Evolutionary conservation across 2,888 invertebrate genomes (phyloP).

Genomic region (Caenorhabditis angaria): DNA sequence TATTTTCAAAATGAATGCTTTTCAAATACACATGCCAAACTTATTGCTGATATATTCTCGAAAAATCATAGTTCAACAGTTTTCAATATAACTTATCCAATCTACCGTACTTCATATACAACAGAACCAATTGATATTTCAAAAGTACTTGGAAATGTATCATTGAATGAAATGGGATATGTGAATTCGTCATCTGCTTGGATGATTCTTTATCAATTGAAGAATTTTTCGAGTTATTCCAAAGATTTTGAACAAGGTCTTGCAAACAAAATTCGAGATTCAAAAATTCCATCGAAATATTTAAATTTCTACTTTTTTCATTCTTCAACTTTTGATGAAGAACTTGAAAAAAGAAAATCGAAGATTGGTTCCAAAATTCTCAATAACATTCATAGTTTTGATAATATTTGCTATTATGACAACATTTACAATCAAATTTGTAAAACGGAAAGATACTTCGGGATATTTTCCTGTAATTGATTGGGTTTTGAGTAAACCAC

Average conservation of each 20-base stretch:
- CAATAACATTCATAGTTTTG: slow-evolving; percentile 61
- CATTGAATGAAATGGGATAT: slow-evolving; percentile 26
- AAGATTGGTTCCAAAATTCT: slow-evolving; percentile 63
- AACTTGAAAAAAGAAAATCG: slow-evolving; percentile 61
- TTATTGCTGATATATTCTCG: slow-evolving; percentile 60
- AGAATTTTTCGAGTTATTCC: slow-evolving; percentile 42
- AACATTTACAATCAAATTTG: slow-evolving; percentile 60
- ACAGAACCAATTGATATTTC: slow-evolving; percentile 64
- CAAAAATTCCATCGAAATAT: slow-evolving; percentile 34
- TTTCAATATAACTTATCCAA: slow-evolving; percentile 63
- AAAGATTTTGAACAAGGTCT: slow-evolving; percentile 58
- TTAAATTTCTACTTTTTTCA: slow-evolving; percentile 64
- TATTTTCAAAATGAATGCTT: slow-evolving; percentile 65
- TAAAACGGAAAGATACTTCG: slow-evolving; percentile 35
- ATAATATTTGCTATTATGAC: slow-evolving; percentile 63
- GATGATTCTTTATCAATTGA: slow-evolving; percentile 65
- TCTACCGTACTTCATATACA: slow-evolving; percentile 54
- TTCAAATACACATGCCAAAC: slow-evolving; percentile 58
- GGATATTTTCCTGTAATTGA: slow-evolving; percentile 82
- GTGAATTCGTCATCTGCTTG: slow-evolving; percentile 56
- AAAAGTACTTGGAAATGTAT: slow-evolving; percentile 52
- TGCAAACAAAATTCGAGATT: slow-evolving; percentile 42
- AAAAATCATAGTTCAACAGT: slow-evolving; percentile 41
- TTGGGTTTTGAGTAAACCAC: slow-evolving; percentile 86
- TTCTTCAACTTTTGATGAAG: slow-evolving; percentile 64